These are phyloP conservation scores for Saguinus midas DNA, from an alignment of 2,113 vertebrate genomes.

Conservation along the genomic window DNA sequence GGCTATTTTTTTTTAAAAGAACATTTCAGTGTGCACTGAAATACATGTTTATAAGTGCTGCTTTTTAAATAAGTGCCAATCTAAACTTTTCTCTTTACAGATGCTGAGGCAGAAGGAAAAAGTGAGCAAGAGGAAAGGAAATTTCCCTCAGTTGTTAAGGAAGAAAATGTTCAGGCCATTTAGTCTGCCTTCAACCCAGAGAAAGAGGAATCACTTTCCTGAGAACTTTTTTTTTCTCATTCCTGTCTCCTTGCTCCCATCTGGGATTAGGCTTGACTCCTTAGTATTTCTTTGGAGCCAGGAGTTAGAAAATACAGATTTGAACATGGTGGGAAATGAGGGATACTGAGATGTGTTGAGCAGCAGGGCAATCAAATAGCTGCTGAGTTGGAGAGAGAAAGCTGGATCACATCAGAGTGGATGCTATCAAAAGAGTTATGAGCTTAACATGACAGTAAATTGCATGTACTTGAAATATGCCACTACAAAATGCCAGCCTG, in stretches of 20 bases:
- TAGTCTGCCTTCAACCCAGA: neutral
- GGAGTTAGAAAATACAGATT: constrained; percentile 41
- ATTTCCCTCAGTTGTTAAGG: constrained; percentile 1
- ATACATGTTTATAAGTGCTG: constrained; percentile 15
- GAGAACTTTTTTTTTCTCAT: neutral
- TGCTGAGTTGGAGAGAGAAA: constrained; percentile 42
- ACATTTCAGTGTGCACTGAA: neutral
- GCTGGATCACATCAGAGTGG: constrained; percentile 33
- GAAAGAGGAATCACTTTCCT: neutral
- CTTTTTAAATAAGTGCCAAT: neutral
- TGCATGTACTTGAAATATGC: constrained; percentile 62
- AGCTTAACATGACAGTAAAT: constrained; percentile 64
- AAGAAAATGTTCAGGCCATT: neutral
- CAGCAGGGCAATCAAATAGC: constrained; percentile 37
- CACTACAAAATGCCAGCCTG: constrained; percentile 66
- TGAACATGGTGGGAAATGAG: neutral
- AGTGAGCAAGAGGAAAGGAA: neutral
- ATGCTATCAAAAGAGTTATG: constrained; percentile 58
- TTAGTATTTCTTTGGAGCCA: constrained; percentile 29
- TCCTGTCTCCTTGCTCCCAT: neutral
- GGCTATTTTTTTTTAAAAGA: neutral
- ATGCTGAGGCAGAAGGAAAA: neutral
- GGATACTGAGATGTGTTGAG: neutral
- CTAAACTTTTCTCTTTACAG: neutral
- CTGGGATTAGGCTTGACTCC: constrained; percentile 26